phyloP scores from a whole-genome alignment of 2,888 invertebrate species.

The Dysmachus trigonus region DNA sequence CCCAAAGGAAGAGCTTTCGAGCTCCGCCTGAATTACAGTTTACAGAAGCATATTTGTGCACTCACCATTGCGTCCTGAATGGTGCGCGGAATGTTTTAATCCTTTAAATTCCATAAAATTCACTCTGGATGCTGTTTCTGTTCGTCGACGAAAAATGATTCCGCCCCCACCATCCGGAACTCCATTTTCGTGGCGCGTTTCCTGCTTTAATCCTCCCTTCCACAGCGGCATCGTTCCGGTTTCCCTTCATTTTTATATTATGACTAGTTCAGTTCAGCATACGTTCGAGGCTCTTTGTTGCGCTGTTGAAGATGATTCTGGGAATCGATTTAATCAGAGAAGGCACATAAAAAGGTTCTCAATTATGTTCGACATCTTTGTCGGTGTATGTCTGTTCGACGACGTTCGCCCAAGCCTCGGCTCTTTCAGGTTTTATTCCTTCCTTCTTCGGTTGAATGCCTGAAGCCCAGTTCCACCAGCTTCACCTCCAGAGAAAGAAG shows the following conservation, averaged over 20 bases:
- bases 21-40: neutral
- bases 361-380: constrained; percentile 39
- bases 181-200: neutral
- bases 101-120: neutral
- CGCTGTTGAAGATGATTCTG: constrained; percentile 15
- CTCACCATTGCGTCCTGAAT: neutral
- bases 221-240: neutral
- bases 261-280: neutral
- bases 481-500: neutral
- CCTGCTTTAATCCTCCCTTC: neutral
- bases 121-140: neutral
- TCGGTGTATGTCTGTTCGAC: constrained; percentile 5
- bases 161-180: neutral
- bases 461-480: neutral
- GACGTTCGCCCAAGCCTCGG: neutral
- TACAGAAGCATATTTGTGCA: neutral
- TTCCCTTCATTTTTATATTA: constrained; percentile 5
- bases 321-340: constrained; percentile 40
- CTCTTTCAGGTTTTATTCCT: neutral
- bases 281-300: constrained; percentile 2
- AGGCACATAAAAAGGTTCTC: constrained; percentile 38
- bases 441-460: neutral
- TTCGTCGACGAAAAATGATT: neutral
- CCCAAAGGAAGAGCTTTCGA: neutral
- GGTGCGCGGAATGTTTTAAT: neutral